These are phyloP conservation scores for Pentamera pediparva DNA, from an alignment of 53 echinoderm and acorn worm genomes.

Conservation along the genomic window DNA sequence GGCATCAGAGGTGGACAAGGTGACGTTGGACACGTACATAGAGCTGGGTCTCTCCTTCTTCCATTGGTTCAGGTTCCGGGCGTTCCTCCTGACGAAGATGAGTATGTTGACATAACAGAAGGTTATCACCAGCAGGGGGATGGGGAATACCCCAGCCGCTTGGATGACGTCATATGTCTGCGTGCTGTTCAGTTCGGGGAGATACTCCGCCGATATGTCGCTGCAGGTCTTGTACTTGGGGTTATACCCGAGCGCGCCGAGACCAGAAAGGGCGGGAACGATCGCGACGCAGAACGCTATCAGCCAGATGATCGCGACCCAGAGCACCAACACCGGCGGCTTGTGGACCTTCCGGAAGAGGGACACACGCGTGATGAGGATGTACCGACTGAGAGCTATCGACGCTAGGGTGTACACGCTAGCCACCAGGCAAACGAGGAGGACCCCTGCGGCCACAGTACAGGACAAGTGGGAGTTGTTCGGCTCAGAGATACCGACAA, in stretches of 20 bases:
- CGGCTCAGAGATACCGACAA: conserved; percentile 60
- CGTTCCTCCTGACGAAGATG: conserved; percentile 41
- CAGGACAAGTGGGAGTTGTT: conserved; percentile 46
- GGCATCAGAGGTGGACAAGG: neutral
- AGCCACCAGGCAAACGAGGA: conserved; percentile 63
- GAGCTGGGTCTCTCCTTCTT: conserved; percentile 5
- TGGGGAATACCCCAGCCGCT: conserved; percentile 38
- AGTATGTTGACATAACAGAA: conserved; percentile 47
- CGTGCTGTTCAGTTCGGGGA: conserved; percentile 15
- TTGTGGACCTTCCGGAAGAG: conserved; percentile 61
- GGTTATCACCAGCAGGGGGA: conserved; percentile 45
- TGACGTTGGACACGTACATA: neutral
- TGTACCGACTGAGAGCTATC: conserved; percentile 69
- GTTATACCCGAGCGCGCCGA: conserved; percentile 52
- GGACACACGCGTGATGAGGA: conserved; percentile 57
- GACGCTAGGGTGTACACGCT: conserved; percentile 76
- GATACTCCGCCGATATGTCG: conserved; percentile 40
- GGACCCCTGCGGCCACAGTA: conserved; percentile 46
- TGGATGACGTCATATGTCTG: conserved; percentile 41
- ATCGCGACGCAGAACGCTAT: conserved; percentile 49
- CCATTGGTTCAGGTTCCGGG: conserved; percentile 17
- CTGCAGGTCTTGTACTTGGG: conserved; percentile 55
- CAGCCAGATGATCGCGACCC: conserved; percentile 64
- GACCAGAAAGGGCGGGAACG: conserved; percentile 32
- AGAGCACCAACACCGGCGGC: conserved; percentile 36